These are phyloP conservation scores for Embidobia sp. DNA, from an alignment of 2,888 invertebrate genomes.

Conservation along the genomic window DNA sequence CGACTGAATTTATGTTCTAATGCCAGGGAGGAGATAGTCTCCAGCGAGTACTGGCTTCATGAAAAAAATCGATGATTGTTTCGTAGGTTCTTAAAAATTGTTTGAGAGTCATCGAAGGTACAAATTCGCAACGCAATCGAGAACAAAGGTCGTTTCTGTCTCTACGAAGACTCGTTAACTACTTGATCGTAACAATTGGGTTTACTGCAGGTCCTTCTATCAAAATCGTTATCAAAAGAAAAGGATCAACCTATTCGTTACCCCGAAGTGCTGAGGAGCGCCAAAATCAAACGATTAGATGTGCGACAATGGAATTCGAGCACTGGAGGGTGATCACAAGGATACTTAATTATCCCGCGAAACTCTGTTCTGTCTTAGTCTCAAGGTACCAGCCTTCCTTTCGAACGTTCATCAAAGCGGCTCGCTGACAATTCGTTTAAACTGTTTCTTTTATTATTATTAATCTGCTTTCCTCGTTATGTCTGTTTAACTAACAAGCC, in stretches of 20 bases:
- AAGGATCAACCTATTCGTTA: conserved; percentile 2
- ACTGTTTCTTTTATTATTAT: conserved; percentile 1
- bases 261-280: conserved; percentile 21
- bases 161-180: too few species aligned
- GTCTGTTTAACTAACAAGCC: conserved; percentile 61
- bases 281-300: background rate
- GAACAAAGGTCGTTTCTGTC: too few species aligned
- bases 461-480: background rate
- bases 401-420: conserved; percentile 52
- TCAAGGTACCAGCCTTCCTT: conserved; percentile 67
- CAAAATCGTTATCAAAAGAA: conserved; percentile 32
- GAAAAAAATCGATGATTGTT: too few species aligned
- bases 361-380: conserved; percentile 46
- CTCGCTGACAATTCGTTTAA: conserved; percentile 48
- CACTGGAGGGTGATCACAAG: conserved; percentile 34
- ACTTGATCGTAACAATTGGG: background rate
- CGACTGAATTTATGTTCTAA: too few species aligned
- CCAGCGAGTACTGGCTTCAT: too few species aligned
- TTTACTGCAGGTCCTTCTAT: conserved; percentile 26
- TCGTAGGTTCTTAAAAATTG: too few species aligned
- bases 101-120: too few species aligned
- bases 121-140: too few species aligned
- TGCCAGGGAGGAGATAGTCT: too few species aligned
- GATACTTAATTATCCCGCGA: conserved; percentile 22
- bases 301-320: conserved; percentile 23